These are phyloP conservation scores for Cuculus canorus DNA, from an alignment of 2,797 vertebrate species.

Conservation along the genomic window DNA sequence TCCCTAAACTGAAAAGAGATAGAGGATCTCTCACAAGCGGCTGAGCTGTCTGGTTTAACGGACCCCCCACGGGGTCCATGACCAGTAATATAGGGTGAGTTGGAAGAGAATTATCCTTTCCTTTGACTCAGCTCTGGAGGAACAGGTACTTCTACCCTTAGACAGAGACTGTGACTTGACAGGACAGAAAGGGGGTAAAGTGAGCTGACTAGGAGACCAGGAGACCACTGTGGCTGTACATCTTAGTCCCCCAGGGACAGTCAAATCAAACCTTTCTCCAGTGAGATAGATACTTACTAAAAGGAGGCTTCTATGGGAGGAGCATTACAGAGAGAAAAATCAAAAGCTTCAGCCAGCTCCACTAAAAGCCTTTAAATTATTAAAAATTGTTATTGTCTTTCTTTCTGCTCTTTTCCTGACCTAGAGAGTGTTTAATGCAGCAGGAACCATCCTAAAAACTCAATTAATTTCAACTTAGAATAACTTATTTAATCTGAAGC, in stretches of 20 bases:
- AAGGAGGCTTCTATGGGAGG: background rate
- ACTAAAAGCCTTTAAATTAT: constrained; percentile 25
- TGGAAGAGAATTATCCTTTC: background rate
- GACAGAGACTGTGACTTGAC: background rate
- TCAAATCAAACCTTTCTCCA: background rate
- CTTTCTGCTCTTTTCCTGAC: constrained; percentile 34
- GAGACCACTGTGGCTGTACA: background rate
- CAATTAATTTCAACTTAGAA: constrained; percentile 67
- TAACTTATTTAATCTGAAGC: constrained; percentile 49
- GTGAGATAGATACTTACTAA: background rate
- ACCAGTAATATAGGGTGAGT: background rate
- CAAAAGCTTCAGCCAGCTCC: background rate
- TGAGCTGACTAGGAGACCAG: fast-evolving
- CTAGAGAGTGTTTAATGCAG: constrained; percentile 31
- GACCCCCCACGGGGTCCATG: background rate
- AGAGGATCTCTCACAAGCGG: background rate
- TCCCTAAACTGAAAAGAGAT: background rate
- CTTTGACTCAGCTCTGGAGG: background rate
- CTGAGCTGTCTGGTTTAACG: background rate
- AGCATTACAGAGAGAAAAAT: background rate
- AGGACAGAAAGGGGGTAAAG: background rate
- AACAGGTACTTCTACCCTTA: background rate
- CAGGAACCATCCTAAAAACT: constrained; percentile 37
- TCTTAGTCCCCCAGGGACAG: background rate
- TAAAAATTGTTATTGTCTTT: constrained; percentile 30